These are phyloP conservation scores for Antheraea mylitta DNA, from an alignment of 1,140 invertebrate species.

Conservation along the genomic window DNA sequence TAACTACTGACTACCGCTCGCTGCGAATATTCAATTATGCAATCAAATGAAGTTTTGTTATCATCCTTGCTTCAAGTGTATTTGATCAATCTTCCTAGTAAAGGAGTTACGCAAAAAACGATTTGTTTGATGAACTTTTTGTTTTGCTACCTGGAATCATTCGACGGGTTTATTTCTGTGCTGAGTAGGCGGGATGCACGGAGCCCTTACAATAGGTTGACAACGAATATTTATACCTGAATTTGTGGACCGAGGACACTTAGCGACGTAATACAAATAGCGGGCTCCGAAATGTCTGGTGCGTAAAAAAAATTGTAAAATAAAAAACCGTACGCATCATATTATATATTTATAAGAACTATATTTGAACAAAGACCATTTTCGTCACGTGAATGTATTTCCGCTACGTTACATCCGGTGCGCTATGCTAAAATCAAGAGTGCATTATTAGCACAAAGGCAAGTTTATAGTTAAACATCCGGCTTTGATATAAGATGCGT, in stretches of 20 bases:
- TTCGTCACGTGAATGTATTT: constrained; percentile 49
- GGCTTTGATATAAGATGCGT: constrained; percentile 39
- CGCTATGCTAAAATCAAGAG: constrained; percentile 38
- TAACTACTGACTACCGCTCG: constrained; percentile 4
- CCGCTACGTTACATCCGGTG: constrained; percentile 47
- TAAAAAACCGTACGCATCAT: constrained; percentile 22
- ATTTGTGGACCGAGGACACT: constrained; percentile 56
- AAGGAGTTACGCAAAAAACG: constrained; percentile 64
- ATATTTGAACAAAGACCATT: constrained; percentile 35
- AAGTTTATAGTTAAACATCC: constrained; percentile 55
- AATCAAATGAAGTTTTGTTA: constrained; percentile 45
- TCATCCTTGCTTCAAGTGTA: constrained; percentile 48
- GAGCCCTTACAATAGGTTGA: constrained; percentile 47
- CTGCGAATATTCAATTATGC: constrained; percentile 43
- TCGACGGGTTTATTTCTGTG: constrained; percentile 54
- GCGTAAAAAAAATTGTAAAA: constrained; percentile 32
- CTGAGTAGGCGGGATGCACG: constrained; percentile 51
- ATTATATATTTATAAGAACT: constrained; percentile 37
- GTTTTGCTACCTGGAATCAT: constrained; percentile 66
- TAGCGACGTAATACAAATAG: constrained; percentile 23
- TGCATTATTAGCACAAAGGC: constrained; percentile 43
- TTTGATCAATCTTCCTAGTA: constrained; percentile 55
- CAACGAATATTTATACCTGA: constrained; percentile 68
- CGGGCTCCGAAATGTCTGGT: constrained; percentile 59
- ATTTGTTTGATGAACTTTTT: too few species aligned